Evolutionary conservation across 2,888 invertebrate genomes (phyloP), one percentile per base, ranked within the genome.

Genomic region (Drosophila colorata): DNA sequence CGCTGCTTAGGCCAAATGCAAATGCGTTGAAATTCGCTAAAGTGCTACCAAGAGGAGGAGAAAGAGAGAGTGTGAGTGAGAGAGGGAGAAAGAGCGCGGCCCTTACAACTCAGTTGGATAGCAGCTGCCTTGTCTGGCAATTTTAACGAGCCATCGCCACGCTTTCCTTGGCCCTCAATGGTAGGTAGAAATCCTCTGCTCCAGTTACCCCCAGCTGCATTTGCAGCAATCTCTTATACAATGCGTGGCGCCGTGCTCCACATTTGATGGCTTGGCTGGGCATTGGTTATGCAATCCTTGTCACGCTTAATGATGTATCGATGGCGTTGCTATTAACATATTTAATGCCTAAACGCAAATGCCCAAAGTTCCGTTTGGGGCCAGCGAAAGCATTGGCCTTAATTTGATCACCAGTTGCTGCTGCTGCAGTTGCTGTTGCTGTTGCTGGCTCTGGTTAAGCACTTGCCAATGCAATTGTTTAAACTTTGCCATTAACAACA

Each of bases 401-500:
- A 78, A 78, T 78, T 78, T 65, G 55, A 28, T 60, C 33, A 40
- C 63, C 58, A 64, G 55, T 4, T 16, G 38, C 16, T 2, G 16
- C 16, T 11, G 33, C 13, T 33, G 13, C 4, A 4, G 33, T 3
- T 33, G 33, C 13, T 33, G 33, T 9, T 28, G 28, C 3, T 28
- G 28, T 9, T 28, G 28, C 28, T 28, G 28, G 7, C 8, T 25
- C 8, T 63, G 57, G 56, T 55, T 61, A 59, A 65, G 55, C 55
- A 38, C 37, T 56, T 55, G 69, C 38, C 53, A 51, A 31, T 60
- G 73, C 71, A 74, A 70, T 73, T 64, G 63, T 63, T 73, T 78
- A 70, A 83, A 74, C 84, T 86, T 87, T 83, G 88, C 70, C 84
- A 88, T 88, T 88, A 77, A 52, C 61, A 52, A 58, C 46, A 65